phyloP scores from a whole-genome alignment of 2,113 vertebrate genomes.

The Brachypodius melanocephalos region DNA sequence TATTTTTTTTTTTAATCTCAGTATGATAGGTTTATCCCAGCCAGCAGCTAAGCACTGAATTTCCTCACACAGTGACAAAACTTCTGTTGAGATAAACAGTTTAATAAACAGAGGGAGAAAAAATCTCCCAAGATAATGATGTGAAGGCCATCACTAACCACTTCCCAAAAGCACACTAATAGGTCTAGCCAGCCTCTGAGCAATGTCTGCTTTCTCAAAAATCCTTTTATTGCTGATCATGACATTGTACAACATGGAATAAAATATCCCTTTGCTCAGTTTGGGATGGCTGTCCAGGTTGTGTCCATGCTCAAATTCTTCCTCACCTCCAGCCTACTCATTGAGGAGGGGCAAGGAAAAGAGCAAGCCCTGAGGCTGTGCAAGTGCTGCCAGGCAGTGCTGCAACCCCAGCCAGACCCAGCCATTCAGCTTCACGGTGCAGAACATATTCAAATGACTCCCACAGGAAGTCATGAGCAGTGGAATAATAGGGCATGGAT shows the following conservation, averaged over 20 bases:
- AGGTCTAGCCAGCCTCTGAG: neutral
- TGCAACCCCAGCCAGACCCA: neutral
- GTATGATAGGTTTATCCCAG: neutral
- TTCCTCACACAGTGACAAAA: neutral
- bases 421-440: neutral
- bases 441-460: neutral
- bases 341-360: neutral
- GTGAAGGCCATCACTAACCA: neutral
- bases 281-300: neutral
- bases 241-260: neutral
- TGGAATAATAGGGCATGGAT: neutral
- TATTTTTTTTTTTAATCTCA: neutral
- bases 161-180: neutral
- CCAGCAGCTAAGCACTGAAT: neutral
- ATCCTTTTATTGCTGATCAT: neutral
- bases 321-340: neutral
- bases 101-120: neutral
- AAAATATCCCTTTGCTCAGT: neutral
- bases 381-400: neutral
- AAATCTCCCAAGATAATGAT: neutral
- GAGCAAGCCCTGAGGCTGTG: neutral
- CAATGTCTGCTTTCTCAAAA: neutral
- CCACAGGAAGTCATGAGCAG: neutral
- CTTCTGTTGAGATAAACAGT: neutral
- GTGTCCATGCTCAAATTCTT: rapidly evolving